A percentile compares a stretch with the other conserved stretches of the same genome.
Evolutionary conservation across 2,888 invertebrate species (phyloP).

Genomic region (Raillietiella orientalis): DNA sequence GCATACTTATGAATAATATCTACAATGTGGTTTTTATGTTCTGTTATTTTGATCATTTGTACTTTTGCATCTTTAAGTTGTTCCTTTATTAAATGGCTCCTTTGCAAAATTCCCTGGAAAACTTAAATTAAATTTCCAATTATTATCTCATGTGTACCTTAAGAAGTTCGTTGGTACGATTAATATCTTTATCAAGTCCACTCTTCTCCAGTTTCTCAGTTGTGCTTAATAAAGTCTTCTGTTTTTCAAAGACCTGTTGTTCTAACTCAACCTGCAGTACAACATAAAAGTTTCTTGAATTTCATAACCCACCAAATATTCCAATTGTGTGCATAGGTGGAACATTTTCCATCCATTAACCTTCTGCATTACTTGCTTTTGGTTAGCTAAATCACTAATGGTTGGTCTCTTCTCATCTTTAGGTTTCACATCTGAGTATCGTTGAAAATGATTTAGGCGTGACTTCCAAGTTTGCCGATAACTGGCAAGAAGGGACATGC

Average conservation of each 20-base stretch:
- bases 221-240: slow-evolving; percentile 15
- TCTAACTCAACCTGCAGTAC: slow-evolving; percentile 19
- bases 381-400: slow-evolving; percentile 61
- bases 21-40: slow-evolving; percentile 55
- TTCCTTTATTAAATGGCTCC: slow-evolving; percentile 69
- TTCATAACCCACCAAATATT: slow-evolving; percentile 36
- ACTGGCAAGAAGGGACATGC: slow-evolving; percentile 21
- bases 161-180: slow-evolving; percentile 21
- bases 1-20: slow-evolving; percentile 69
- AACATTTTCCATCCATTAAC: slow-evolving; percentile 83
- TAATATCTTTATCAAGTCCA: slow-evolving; percentile 16
- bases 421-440: slow-evolving; percentile 49
- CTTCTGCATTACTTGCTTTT: slow-evolving; percentile 50
- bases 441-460: slow-evolving; percentile 33
- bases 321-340: slow-evolving; percentile 70
- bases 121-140: slow-evolving; percentile 5
- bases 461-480: slow-evolving; percentile 35
- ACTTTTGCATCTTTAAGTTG: slow-evolving; percentile 60
- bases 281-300: slow-evolving; percentile 3
- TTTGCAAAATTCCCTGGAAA: slow-evolving; percentile 61
- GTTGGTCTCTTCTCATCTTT: slow-evolving; percentile 55
- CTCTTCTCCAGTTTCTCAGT: slow-evolving; percentile 15
- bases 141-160: slow-evolving; percentile 1
- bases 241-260: slow-evolving; percentile 18
- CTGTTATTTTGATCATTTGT: slow-evolving; percentile 61